Percentiles rank a stretch among this genome's conserved stretches.
phyloP scores from a whole-genome alignment of 1,140 invertebrate species.

The Lanistes nyassanus region DNA sequence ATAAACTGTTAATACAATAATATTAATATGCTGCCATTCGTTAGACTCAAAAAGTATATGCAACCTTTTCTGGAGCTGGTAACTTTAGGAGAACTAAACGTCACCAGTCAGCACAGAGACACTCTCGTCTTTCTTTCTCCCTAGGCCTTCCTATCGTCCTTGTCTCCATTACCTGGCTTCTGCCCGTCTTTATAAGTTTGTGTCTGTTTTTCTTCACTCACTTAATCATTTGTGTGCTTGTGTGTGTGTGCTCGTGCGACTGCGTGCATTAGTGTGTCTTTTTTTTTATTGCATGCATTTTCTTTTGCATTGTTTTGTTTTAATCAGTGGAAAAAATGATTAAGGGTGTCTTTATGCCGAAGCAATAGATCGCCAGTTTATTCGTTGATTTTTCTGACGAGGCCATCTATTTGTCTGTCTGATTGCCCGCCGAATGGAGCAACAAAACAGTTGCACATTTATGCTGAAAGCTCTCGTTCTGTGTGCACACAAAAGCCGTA shows the following conservation, averaged over 20 bases:
- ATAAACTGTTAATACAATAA: no score
- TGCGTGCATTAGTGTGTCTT: constrained; percentile 11
- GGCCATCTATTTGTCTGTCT: no score
- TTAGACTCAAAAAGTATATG: neutral
- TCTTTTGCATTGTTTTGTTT: no score
- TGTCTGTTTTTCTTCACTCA: constrained; percentile 13
- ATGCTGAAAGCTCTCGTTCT: no score
- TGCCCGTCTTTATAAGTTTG: neutral
- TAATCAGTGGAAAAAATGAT: no score
- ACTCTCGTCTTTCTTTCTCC: neutral
- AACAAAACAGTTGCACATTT: no score
- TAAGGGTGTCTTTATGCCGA: no score
- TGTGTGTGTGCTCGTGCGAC: neutral
- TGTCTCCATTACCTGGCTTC: neutral
- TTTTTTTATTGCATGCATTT: no score
- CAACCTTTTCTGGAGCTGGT: neutral
- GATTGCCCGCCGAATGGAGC: no score
- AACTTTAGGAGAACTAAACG: neutral
- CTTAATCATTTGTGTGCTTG: neutral
- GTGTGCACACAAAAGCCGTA: no score
- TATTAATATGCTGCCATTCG: neutral
- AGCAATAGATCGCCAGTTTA: no score
- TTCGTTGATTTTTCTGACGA: no score
- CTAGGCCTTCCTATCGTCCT: neutral
- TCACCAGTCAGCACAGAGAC: neutral